phyloP scores from a whole-genome alignment of 2,797 vertebrate genomes.

The Okamejei kenojei region DNA sequence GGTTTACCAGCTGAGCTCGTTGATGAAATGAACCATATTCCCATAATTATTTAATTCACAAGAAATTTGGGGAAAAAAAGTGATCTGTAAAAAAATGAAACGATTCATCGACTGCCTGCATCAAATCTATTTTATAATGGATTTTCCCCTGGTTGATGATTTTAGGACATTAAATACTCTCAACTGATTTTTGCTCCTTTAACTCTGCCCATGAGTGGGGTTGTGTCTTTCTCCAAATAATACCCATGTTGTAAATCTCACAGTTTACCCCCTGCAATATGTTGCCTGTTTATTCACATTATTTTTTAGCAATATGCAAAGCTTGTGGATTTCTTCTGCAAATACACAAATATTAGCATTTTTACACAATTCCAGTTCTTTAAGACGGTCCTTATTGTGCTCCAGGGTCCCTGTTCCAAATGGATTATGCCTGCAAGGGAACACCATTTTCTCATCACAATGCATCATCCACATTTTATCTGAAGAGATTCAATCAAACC shows the following conservation, averaged over 20 bases:
- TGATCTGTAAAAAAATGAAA: background rate
- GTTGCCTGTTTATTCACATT: background rate
- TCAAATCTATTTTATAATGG: background rate
- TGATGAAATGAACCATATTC: background rate
- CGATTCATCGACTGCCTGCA: background rate
- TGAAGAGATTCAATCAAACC: background rate
- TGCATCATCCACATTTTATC: background rate
- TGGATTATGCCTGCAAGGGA: background rate
- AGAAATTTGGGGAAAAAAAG: background rate
- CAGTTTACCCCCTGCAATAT: background rate
- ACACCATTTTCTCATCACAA: background rate
- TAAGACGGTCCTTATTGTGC: background rate
- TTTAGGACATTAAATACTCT: background rate
- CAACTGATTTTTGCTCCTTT: background rate
- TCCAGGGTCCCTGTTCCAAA: background rate
- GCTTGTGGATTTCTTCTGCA: background rate
- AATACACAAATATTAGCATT: background rate
- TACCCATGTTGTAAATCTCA: background rate
- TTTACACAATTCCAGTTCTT: background rate
- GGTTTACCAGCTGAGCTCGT: background rate
- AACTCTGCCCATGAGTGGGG: background rate
- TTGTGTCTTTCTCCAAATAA: background rate
- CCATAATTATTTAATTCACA: background rate
- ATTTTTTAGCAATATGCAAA: background rate
- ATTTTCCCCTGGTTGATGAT: background rate